Evolutionary conservation across 2,888 invertebrate genomes (phyloP), one percentile per base, ranked within the genome.

Genomic region (Nemapogon koenigi): DNA sequence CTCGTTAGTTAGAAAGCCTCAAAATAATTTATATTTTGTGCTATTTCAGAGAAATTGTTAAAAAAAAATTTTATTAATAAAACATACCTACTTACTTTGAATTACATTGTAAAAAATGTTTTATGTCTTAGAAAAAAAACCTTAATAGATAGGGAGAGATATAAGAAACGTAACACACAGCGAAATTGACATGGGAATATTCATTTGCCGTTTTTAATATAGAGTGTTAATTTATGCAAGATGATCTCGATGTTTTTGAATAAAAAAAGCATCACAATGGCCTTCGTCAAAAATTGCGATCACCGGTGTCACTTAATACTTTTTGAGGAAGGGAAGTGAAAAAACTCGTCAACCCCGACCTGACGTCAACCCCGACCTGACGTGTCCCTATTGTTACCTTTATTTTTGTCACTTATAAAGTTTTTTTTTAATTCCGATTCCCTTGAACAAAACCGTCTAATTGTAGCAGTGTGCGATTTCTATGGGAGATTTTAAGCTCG

Each of bases 221-320:
- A 50, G 54, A 49, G 52, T 57, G 57, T 61, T 75, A 76, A 78
- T 78, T 71, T 76, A 78, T 78, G 76, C 78, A 78, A 76, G 73
- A 62, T 56, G 73, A 71, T 68, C 57, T 57, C 55, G 49, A 45
- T 47, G 42, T 49, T 57, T 59, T 59, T 59, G 52, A 46, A 45
- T 42, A 47, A 43, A 50, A 53, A 59, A 62, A 64, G 57, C 52
- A 49, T 38, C 41, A 69, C 68, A 75, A 71, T 57, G 55, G 52
- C 59, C 59, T 59, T 56, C 63, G 65, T 75, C 73, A 72, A 61
- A 66, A 73, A 70, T 72, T 56, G 68, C 75, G 62, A 70, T 64
- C 62, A 51, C 54, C 41, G 55, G 52, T 67, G 76, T 64, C 76
- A 75, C 66, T 68, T 60, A 69, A 73, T 66, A 73, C 76, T 69